phyloP scores from a whole-genome alignment of 2,113 vertebrate species.

The Nipponia nippon region DNA sequence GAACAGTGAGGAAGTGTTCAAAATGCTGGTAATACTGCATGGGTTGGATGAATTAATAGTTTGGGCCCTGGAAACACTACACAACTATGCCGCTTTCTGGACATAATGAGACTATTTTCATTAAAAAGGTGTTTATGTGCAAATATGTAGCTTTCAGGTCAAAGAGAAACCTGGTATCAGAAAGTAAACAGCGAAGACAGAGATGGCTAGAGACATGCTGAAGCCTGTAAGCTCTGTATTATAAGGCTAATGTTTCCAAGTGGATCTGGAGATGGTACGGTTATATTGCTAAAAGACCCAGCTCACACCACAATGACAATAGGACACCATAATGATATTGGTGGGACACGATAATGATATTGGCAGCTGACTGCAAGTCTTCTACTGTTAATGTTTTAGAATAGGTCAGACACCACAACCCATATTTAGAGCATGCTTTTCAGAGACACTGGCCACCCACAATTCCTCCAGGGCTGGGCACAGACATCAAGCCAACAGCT shows the following conservation, averaged over 20 bases:
- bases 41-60: neutral
- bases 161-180: neutral
- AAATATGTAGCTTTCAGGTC: neutral
- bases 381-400: conserved; percentile 9
- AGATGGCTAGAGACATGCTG: neutral
- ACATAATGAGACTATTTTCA: neutral
- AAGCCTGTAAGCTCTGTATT: neutral
- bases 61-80: neutral
- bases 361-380: conserved; percentile 22
- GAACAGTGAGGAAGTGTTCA: neutral
- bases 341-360: neutral
- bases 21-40: neutral
- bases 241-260: neutral
- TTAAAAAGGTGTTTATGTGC: neutral
- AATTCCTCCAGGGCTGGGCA: conserved; percentile 24
- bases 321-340: neutral
- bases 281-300: neutral
- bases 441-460: conserved; percentile 49
- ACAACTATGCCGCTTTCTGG: neutral
- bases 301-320: neutral
- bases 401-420: conserved; percentile 35
- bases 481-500: conserved; percentile 26
- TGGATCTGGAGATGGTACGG: neutral
- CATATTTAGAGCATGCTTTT: conserved; percentile 39
- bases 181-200: neutral